These are phyloP conservation scores for Pachliopta kotzebuea DNA, from an alignment of 2,888 invertebrate genomes.

Conservation along the genomic window DNA sequence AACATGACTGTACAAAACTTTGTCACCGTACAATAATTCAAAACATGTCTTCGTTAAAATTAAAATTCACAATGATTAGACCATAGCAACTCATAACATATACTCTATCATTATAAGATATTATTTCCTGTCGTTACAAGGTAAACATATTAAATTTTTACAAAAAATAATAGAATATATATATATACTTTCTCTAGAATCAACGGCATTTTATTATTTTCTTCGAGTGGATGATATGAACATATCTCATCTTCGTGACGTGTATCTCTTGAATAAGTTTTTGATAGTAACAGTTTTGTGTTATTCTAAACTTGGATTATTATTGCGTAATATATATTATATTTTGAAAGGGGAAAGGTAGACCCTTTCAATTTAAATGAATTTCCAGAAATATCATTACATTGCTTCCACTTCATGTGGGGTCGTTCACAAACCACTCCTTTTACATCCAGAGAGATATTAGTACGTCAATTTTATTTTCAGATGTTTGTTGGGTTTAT, in stretches of 20 bases:
- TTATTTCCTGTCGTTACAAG: too few species aligned
- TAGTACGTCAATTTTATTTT: not conserved
- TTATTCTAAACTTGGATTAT: not conserved
- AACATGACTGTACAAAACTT: too few species aligned
- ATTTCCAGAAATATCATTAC: not conserved
- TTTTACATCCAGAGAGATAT: not conserved
- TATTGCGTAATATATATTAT: not conserved
- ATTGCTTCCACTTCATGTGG: too few species aligned
- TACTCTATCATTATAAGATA: too few species aligned
- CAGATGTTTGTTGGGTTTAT: not conserved
- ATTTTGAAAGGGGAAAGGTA: too few species aligned
- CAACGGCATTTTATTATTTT: not conserved
- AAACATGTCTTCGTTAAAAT: too few species aligned
- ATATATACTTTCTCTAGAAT: not conserved
- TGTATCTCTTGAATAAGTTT: not conserved
- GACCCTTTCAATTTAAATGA: not conserved
- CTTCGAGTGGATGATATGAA: not conserved
- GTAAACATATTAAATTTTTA: too few species aligned
- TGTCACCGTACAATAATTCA: too few species aligned
- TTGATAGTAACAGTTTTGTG: not conserved
- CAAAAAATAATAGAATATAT: too few species aligned
- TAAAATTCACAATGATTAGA: too few species aligned
- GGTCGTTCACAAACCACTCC: too few species aligned
- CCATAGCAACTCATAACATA: too few species aligned
- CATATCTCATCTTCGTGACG: not conserved